These are phyloP conservation scores for Calidris pugnax DNA, from an alignment of 2,113 vertebrate genomes.

Conservation along the genomic window DNA sequence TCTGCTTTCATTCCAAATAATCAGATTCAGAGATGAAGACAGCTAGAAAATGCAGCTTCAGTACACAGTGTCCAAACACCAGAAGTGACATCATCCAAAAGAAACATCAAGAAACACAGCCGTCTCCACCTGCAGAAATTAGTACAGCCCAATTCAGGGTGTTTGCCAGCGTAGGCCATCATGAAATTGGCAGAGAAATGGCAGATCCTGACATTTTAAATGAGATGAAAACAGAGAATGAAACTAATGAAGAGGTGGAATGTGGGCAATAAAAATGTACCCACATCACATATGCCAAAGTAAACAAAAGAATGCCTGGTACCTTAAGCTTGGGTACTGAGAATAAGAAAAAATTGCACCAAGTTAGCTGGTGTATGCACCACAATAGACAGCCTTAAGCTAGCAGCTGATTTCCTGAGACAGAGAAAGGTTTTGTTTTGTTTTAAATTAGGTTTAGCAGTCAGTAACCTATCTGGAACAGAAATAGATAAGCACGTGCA, in stretches of 20 bases:
- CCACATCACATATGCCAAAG: slow-evolving; percentile 60
- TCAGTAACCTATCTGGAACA: neutral
- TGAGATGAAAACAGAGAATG: slow-evolving; percentile 41
- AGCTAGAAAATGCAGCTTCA: neutral
- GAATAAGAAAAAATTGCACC: neutral
- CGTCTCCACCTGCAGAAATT: neutral
- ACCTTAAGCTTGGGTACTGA: neutral
- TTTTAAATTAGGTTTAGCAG: too few relatives aligned
- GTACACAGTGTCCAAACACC: neutral
- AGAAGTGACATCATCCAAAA: neutral
- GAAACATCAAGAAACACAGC: neutral
- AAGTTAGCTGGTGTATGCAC: neutral
- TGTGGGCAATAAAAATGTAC: slow-evolving; percentile 58
- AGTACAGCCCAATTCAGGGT: neutral
- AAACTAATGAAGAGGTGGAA: slow-evolving; percentile 52
- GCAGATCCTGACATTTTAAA: slow-evolving; percentile 67
- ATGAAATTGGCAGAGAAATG: slow-evolving; percentile 5
- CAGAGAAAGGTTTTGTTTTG: neutral
- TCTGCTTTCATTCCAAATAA: neutral
- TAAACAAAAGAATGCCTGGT: slow-evolving; percentile 36
- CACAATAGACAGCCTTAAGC: neutral
- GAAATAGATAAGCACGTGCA: neutral
- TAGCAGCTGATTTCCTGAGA: neutral
- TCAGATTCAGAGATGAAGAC: neutral
- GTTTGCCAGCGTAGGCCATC: neutral